phyloP scores from a whole-genome alignment of 2,797 vertebrate genomes.

The Periophthalmus magnuspinnatus region DNA sequence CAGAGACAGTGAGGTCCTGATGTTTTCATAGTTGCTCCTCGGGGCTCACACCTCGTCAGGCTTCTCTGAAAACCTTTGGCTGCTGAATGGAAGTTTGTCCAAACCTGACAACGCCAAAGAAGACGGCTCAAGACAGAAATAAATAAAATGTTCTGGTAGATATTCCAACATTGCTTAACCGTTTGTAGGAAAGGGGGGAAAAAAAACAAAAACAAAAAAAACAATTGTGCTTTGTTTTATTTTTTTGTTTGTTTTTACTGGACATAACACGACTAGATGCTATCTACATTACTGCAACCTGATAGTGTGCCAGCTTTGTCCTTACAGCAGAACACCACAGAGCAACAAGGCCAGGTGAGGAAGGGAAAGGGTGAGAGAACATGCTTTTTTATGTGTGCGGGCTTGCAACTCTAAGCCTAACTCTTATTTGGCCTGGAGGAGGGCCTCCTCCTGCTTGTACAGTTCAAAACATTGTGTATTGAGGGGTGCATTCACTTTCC shows the following conservation, averaged over 20 bases:
- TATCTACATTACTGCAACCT: no score
- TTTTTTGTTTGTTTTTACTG: not conserved
- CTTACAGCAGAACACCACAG: no score
- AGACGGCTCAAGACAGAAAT: not conserved
- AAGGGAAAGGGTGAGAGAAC: no score
- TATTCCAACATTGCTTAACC: not conserved
- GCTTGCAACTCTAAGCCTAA: no score
- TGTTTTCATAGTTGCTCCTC: conserved; percentile 4
- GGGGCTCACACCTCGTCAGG: not conserved
- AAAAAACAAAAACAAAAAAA: not conserved
- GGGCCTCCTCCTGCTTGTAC: no score
- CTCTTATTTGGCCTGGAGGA: no score
- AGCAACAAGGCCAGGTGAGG: no score
- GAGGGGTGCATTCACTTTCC: not conserved
- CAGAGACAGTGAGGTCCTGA: not conserved
- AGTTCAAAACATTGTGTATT: no score
- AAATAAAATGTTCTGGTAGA: not conserved
- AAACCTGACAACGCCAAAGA: conserved; percentile 9
- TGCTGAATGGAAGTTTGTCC: conserved; percentile 10
- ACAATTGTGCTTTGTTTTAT: not conserved
- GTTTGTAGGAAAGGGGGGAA: not conserved
- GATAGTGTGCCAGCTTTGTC: no score
- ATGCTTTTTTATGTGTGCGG: not conserved
- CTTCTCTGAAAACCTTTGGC: conserved; percentile 3
- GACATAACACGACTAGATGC: no score